Evolutionary conservation across 2,113 vertebrate genomes (phyloP), one percentile per base, ranked within the genome.

Genomic region (Pipa parva): DNA sequence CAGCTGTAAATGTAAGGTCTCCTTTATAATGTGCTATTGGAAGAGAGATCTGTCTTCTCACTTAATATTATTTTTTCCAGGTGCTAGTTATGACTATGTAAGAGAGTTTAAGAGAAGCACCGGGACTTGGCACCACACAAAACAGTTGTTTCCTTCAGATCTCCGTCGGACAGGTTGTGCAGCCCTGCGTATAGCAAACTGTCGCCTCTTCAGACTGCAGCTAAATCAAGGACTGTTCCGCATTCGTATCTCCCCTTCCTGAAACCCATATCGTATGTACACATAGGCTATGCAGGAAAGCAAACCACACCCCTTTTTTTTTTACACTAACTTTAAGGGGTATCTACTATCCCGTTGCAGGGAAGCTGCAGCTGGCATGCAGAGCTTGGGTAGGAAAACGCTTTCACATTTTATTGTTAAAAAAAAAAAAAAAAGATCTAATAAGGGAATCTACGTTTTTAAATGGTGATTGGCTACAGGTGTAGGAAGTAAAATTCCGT

Each of bases 171-270:
- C 94, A 0, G 87, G 89, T 59, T 99, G 96, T 0, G 89, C 93
- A 0, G 84, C 93, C 9, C 76, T 99, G 67, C 93, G 95, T 2
- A 92, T 99, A 9, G 94, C 97, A 33, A 99, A 99, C 84, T 99
- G 97, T 79, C 93, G 95, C 28, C 94, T 99, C 52, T 99, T 99
- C 73, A 92, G 92, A 2, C 91, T 99, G 60, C 95, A 98, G 84
- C 87, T 97, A 20, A 89, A 91, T 28, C 97, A 99, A 78, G 97
- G 96, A 2, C 65, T 97, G 39, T 98, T 99, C 81, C 89, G 90
- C 28, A 92, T 97, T 70, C 78, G 93, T 0, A 80, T 96, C 0
- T 87, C 85, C 24, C 89, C 89, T 0, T 89, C 85, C 1, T 86
- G 88, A 87, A 0, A 71, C 6, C 0, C 0, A 0, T 1, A 50